A percentile compares a stretch with the other conserved stretches of the same genome.
phyloP scores from a whole-genome alignment of 2,888 invertebrate genomes.

The Tupiocoris notatus region DNA sequence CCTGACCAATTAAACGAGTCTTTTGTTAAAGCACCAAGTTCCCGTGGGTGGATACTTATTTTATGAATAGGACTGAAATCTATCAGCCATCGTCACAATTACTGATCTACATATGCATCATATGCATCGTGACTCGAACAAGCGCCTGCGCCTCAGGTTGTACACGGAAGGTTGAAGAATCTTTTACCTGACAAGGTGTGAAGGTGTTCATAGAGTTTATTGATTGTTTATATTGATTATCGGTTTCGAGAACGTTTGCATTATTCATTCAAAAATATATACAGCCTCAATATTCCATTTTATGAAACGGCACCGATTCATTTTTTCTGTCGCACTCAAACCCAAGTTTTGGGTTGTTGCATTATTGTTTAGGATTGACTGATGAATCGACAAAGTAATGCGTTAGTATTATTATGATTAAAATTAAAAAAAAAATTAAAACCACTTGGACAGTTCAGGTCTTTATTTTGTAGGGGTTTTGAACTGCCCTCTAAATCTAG shows the following conservation, averaged over 20 bases:
- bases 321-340: no score
- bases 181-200: not conserved
- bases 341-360: no score
- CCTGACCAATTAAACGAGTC: not conserved
- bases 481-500: no score
- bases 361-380: no score
- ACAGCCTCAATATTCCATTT: no score
- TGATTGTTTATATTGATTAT: not conserved
- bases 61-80: not conserved
- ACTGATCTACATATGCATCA: not conserved
- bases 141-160: not conserved
- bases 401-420: no score
- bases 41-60: not conserved
- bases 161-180: not conserved
- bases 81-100: not conserved
- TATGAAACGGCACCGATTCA: no score
- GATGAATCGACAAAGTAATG: no score
- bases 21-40: not conserved
- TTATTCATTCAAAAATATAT: not conserved
- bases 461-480: no score
- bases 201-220: not conserved
- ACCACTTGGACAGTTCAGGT: no score
- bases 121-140: not conserved
- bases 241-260: not conserved
- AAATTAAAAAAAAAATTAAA: no score